Evolutionary conservation across 2,888 invertebrate genomes (phyloP), one percentile per base, ranked within the genome.

Genomic region (Cephus pygmeus): DNA sequence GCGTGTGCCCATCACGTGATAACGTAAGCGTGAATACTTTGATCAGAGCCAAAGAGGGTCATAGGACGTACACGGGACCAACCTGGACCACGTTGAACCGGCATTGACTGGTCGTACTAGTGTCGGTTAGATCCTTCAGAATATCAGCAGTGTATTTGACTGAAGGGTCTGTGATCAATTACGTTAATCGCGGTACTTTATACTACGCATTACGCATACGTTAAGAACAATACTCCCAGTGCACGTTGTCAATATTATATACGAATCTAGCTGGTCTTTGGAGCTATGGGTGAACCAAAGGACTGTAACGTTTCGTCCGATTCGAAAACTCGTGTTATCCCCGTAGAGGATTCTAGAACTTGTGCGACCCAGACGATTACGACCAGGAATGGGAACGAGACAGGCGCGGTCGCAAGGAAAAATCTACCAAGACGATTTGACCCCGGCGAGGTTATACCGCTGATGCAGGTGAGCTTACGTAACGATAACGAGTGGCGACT

Each of bases 401-500:
- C 34, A 34, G 34, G 74, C 40, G 36, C 33, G 11, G 34, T 34
- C 40, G 74, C 74, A 12, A 74, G 76, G 34, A 30, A 34, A 23
- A 34, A 34, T 34, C 31, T 74, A 1, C 74, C 34, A 9, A 36
- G 75, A 75, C 40, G 31, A 69, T 71, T 71, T 11, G 73, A 78
- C 76, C 74, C 81, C 76, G 78, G 80, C 76, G 80, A 80, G 75
- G 76, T 76, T 76, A 77, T 88, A 12, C 84, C 85, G 76, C 79
- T 88, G 77, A 88, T 88, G 88, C 88, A 88, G 88, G 88, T 88
- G 82, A 87, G 85, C 40, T 85, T 87, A 85, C 79, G 79, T 85
- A 85, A 85, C 71, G 23, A 56, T 85, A 85, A 85, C 71, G 23
- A 56, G 9, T 23, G 23, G 4, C 23, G 1, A 23, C 9, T 6